Base-by-base conservation (phyloP, 1,140 invertebrate species). In the Chionoecetes opilio region DNA sequence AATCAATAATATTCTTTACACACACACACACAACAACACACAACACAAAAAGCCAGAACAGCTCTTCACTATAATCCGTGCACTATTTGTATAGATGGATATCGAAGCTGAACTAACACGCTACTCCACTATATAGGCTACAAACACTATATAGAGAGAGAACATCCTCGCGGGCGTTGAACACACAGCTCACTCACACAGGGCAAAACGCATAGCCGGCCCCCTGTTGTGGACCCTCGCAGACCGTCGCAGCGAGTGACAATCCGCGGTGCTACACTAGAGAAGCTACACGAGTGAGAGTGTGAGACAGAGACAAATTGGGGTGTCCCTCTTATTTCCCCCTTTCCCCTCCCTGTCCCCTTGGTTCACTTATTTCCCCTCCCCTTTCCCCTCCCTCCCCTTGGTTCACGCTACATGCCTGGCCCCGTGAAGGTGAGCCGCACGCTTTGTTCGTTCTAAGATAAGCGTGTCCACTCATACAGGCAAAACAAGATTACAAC, bases 121-220 rank as follows among this genome's bases (percentile, higher is more conserved):
- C 63, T 75, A 75, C 63, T 75, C 26, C 63, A n/a, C 63, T 75
- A 46, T 46, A n/a, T n/a, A 53, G 63, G 63, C 21, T 26, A 5
- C 26, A 75, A 26, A 17, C 63, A 75, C 63, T 75, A 53, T 9
- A 53, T 53, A n/a, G n/a, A n/a, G n/a, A n/a, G n/a, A 75, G 63
- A 17, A 75, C 63, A 75, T 17, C 63, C 63, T n/a, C 63, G 21
- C 63, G 63, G 41, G 63, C 21, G 21, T 21, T 5, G 63, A 21
- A 75, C 63, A 75, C 63, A 75, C 63, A 75, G 63, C 63, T 75
- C 63, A 26, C 63, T 75, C 63, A 75, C 63, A 75, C 63, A n/a
- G 11, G 63, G n/a, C 63, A 75, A 1, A 75, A n/a, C 63, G 63
- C 63, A 75, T 75, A 17, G 26, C 63, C 63, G 63, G n/a, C n/a